phyloP scores from a whole-genome alignment of 2,888 invertebrate species.

The Brachynemurus nebulosus region DNA sequence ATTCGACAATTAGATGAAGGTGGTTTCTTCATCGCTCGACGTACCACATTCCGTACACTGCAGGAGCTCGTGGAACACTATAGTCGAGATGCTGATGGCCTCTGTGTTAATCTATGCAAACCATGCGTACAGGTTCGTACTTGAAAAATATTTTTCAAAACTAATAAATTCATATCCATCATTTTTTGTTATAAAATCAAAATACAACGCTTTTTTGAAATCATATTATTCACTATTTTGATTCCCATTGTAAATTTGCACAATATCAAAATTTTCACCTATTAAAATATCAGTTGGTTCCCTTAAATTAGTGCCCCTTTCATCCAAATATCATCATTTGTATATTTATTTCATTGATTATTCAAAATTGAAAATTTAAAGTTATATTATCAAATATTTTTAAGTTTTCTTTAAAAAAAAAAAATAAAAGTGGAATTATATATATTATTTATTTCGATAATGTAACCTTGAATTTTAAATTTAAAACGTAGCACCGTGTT shows the following conservation, averaged over 20 bases:
- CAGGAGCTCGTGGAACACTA: slow-evolving; percentile 97
- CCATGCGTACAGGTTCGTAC: slow-evolving; percentile 76
- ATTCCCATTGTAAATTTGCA: no score
- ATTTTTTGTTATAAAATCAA: not conserved
- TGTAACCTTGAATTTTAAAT: not conserved
- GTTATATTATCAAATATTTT: no score
- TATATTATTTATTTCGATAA: no score
- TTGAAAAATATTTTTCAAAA: not conserved
- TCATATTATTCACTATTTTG: no score
- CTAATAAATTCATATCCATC: not conserved
- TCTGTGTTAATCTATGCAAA: slow-evolving; percentile 93
- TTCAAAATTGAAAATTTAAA: no score
- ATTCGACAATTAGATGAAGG: slow-evolving; percentile 97
- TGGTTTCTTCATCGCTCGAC: slow-evolving; percentile 96
- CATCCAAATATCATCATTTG: no score
- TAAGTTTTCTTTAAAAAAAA: no score
- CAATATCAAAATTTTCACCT: no score
- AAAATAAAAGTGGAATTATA: no score
- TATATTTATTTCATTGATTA: no score
- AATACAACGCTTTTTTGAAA: not conserved
- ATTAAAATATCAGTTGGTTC: no score
- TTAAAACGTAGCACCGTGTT: slow-evolving; percentile 3
- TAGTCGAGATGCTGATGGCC: slow-evolving; percentile 93
- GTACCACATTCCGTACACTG: slow-evolving; percentile 93
- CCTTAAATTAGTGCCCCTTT: no score